These are phyloP conservation scores for Brachypalpus laphriformis DNA, from an alignment of 2,888 invertebrate species.

Conservation along the genomic window DNA sequence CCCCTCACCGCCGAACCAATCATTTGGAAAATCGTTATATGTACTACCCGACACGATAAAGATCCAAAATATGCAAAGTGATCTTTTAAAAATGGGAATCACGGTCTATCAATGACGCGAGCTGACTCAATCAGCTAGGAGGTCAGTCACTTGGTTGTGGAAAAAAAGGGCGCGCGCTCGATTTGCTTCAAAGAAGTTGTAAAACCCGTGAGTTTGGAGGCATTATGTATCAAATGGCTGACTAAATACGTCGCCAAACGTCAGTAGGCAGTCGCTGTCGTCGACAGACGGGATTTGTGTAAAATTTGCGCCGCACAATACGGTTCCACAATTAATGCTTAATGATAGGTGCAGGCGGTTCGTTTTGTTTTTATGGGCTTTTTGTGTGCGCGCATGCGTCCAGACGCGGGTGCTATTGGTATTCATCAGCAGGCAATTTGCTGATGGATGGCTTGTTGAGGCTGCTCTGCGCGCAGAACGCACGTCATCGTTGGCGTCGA, in stretches of 20 bases:
- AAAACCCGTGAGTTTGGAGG: slow-evolving; percentile 3
- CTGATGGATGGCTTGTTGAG: slow-evolving; percentile 38
- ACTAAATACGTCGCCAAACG: slow-evolving; percentile 51
- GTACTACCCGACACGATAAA: slow-evolving; percentile 24
- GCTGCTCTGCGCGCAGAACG: slow-evolving; percentile 27
- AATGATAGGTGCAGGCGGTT: slow-evolving; percentile 55
- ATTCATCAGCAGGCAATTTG: slow-evolving; percentile 45
- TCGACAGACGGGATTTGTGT: slow-evolving; percentile 22
- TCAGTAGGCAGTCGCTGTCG: slow-evolving; percentile 27
- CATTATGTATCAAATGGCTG: slow-evolving; percentile 27
- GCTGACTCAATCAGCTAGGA: slow-evolving; percentile 1
- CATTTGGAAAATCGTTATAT: slow-evolving; percentile 33
- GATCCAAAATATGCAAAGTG: not conserved
- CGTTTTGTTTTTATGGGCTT: slow-evolving; percentile 8
- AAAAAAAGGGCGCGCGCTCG: slow-evolving; percentile 8
- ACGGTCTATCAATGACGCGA: slow-evolving; percentile 7
- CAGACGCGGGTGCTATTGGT: slow-evolving; percentile 52
- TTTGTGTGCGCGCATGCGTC: not conserved
- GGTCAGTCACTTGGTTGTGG: slow-evolving; percentile 25
- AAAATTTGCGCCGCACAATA: slow-evolving; percentile 33
- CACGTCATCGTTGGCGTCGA: slow-evolving; percentile 51
- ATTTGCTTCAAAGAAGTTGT: slow-evolving; percentile 32
- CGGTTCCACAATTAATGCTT: slow-evolving; percentile 58
- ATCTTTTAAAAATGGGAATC: not conserved
- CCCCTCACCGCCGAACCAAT: not conserved